Evolutionary conservation across 1,140 invertebrate genomes (phyloP).

Genomic region (Procambarus clarkii): DNA sequence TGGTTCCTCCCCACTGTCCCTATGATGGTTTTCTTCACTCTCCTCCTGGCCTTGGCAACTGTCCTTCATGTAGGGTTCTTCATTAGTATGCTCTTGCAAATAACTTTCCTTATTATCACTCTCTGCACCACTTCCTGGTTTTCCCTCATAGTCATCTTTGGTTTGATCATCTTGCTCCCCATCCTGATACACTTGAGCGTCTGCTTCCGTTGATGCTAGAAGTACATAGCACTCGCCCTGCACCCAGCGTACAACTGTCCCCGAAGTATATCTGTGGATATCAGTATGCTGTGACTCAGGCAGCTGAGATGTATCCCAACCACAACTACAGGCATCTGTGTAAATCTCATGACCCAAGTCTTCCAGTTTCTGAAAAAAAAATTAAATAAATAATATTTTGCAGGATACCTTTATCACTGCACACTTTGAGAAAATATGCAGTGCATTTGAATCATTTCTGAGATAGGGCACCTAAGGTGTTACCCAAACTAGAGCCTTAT

Average conservation of each 20-base stretch:
- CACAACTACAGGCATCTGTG: constrained; percentile 49
- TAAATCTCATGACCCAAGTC: constrained; percentile 56
- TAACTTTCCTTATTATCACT: background rate
- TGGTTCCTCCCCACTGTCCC: constrained; percentile 3
- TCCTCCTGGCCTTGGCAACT: background rate
- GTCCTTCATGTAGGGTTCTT: background rate
- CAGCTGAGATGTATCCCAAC: constrained; percentile 58
- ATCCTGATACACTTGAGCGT: constrained; percentile 1
- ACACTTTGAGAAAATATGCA: background rate
- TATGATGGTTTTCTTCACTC: background rate
- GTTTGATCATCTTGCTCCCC: constrained; percentile 17
- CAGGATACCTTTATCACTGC: background rate
- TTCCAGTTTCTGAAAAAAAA: constrained; percentile 51
- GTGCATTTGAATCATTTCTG: background rate
- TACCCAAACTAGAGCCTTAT: too few species aligned
- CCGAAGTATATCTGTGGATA: constrained; percentile 59
- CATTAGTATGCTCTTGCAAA: background rate
- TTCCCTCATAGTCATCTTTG: constrained; percentile 21
- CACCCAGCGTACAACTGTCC: constrained; percentile 60
- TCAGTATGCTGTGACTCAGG: constrained; percentile 61
- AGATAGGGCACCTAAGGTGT: too few species aligned
- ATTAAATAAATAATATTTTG: background rate
- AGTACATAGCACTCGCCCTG: constrained; percentile 62
- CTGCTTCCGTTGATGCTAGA: constrained; percentile 42
- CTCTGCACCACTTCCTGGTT: background rate